Percentiles rank a stretch among this genome's conserved stretches.
phyloP scores from a whole-genome alignment of 2,888 invertebrate species.

The Eledona agricola region DNA sequence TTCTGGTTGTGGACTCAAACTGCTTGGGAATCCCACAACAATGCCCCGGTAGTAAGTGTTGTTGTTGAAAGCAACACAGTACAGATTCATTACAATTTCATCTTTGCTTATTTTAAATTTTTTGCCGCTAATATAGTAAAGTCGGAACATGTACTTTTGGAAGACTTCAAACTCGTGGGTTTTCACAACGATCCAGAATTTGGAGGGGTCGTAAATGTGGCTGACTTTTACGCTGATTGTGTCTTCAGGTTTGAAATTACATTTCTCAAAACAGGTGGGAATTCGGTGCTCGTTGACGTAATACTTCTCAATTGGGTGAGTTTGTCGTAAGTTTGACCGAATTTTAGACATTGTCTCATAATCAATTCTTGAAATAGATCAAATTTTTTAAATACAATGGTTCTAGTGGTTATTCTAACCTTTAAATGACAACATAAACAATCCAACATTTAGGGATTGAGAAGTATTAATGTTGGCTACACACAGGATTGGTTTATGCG shows the following conservation, averaged over 20 bases:
- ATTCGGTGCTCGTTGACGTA: conserved; percentile 3
- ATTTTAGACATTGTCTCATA: too few relatives aligned
- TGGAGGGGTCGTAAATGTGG: conserved; percentile 32
- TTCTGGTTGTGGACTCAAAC: neutral
- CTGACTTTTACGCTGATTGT: conserved; percentile 6
- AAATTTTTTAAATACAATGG: too few relatives aligned
- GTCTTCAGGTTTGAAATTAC: conserved; percentile 14
- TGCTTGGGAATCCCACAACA: conserved; percentile 8
- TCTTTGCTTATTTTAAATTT: conserved; percentile 20
- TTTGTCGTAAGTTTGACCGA: too few relatives aligned
- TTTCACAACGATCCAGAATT: conserved; percentile 33
- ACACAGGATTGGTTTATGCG: too few relatives aligned
- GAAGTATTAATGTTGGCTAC: too few relatives aligned
- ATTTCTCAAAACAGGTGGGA: conserved; percentile 23
- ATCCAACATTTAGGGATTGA: too few relatives aligned
- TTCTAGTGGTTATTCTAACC: too few relatives aligned
- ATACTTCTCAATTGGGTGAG: too few relatives aligned
- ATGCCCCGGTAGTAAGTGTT: conserved; percentile 25
- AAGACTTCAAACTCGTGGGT: conserved; percentile 23
- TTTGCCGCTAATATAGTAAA: conserved; percentile 14
- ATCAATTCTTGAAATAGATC: too few relatives aligned
- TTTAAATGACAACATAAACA: too few relatives aligned
- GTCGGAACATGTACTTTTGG: conserved; percentile 19
- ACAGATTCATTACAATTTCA: conserved; percentile 15
- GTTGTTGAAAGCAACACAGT: conserved; percentile 15